Base-by-base conservation (phyloP, 2,113 vertebrate species). In the Holacanthus passer region DNA sequence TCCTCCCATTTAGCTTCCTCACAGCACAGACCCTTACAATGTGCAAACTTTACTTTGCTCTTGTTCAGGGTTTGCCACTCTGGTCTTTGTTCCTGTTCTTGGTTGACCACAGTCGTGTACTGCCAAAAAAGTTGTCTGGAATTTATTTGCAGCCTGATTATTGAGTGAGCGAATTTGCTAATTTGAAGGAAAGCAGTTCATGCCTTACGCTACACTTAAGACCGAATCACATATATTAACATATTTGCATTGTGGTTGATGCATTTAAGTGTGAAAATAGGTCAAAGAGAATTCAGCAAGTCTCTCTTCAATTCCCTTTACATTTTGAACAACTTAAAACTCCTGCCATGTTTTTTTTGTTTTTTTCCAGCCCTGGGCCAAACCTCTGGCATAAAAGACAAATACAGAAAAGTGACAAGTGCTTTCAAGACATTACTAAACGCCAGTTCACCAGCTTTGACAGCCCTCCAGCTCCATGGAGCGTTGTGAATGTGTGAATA, bases 401-500 rank as follows among this genome's bases (percentile, higher is more conserved):
- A 71, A 70, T 48, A 65, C 16, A 72, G 62, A 64, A 84, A 86
- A 59, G 81, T 85, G 81, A 88, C 47, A 91, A 90, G 67, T 72
- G 73, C 74, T 87, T 87, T 87, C 65, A 39, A 71, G 48, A 71
- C 58, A 35, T 83, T 32, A 79, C 79, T 75, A 72, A 83, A 85
- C 75, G 64, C 58, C n/a, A 55, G 22, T 45, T 53, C 69, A 53
- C 62, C n/a, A 37, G 27, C 27, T 56, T 22, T 71, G 68, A 62
- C 53, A 81, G 63, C 58, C n/a, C 27, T 60, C 72, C 82, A 65
- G 78, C 82, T 82, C 58, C 71, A 62, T 31, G 66, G 64, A 55
- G 64, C 56, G 32, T 87, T 89, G 80, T 85, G 60, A 85, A 79
- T 27, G 75, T 92, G 88, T 86, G 77, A 93, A 69, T 79, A 81